Percentiles rank a stretch among this genome's conserved stretches.
Conservation (phyloP, 2,888 invertebrate genomes). For the Himalopsyche kuldschensis region DNA sequence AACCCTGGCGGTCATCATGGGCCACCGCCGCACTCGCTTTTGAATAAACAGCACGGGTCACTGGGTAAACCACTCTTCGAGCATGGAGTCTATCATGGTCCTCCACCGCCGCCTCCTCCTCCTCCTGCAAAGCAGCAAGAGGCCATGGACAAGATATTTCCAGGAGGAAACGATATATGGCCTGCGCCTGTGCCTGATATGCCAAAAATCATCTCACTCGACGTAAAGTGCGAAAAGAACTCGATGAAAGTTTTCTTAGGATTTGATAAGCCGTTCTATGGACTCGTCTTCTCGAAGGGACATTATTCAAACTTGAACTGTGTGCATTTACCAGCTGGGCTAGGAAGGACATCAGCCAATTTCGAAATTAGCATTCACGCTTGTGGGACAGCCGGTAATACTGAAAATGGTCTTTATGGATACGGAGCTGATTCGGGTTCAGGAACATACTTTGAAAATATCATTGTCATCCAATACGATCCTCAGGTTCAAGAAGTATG, state of each 20-base stretch:
- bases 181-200: conserved; percentile 87
- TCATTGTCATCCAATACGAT: conserved; percentile 93
- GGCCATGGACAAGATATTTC: conserved; percentile 64
- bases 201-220: conserved; percentile 89
- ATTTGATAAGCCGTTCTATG: conserved; percentile 92
- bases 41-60: conserved; percentile 47
- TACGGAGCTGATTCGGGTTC: conserved; percentile 88
- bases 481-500: conserved; percentile 94
- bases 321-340: conserved; percentile 88
- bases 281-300: conserved; percentile 94
- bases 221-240: conserved; percentile 94
- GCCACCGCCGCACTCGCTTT: conserved; percentile 50
- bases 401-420: conserved; percentile 80
- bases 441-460: conserved; percentile 92
- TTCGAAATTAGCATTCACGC: conserved; percentile 93
- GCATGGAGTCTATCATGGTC: conserved; percentile 72
- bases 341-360: conserved; percentile 87
- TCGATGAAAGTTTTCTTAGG: conserved; percentile 95
- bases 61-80: conserved; percentile 48
- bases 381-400: conserved; percentile 93
- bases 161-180: conserved; percentile 77
- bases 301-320: conserved; percentile 91
- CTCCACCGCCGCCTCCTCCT: conserved; percentile 59
- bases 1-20: conserved; percentile 52
- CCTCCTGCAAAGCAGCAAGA: conserved; percentile 59